phyloP scores from a whole-genome alignment of 2,113 vertebrate genomes.

The Leptosomus discolor region DNA sequence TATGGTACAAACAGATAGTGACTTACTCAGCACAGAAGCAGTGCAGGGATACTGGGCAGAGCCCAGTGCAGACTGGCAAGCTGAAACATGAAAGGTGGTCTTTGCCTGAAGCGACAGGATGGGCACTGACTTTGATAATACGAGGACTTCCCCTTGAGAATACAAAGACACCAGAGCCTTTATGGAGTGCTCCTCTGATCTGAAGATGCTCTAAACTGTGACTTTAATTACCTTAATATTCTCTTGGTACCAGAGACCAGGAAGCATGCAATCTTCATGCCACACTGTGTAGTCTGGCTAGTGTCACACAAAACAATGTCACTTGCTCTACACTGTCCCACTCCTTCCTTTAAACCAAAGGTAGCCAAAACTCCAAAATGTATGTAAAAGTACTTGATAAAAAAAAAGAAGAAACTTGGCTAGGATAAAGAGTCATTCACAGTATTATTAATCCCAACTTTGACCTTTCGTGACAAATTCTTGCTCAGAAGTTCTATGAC shows the following conservation, averaged over 20 bases:
- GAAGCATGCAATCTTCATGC: not conserved
- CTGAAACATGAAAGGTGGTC: not conserved
- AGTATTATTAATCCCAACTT: not conserved
- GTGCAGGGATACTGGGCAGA: not conserved
- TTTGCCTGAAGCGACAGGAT: not conserved
- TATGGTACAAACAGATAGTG: not conserved
- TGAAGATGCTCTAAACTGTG: not conserved
- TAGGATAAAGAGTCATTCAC: not conserved
- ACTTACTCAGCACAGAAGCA: not conserved
- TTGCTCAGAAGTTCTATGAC: not conserved
- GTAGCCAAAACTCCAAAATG: not conserved
- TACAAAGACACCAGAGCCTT: not conserved
- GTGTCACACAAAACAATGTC: not conserved
- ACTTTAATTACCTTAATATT: not conserved
- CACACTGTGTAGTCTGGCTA: fast-evolving
- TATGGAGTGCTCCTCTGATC: not conserved
- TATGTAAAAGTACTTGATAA: not conserved
- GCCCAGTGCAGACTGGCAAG: not conserved
- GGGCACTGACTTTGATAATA: not conserved
- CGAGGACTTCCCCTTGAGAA: not conserved
- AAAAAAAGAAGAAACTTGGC: not conserved
- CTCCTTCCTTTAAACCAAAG: not conserved
- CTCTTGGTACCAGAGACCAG: not conserved
- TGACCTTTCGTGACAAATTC: not conserved
- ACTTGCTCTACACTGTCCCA: fast-evolving